Conservation (phyloP, 1,140 invertebrate species). For the Drosophila seguyi region DNA sequence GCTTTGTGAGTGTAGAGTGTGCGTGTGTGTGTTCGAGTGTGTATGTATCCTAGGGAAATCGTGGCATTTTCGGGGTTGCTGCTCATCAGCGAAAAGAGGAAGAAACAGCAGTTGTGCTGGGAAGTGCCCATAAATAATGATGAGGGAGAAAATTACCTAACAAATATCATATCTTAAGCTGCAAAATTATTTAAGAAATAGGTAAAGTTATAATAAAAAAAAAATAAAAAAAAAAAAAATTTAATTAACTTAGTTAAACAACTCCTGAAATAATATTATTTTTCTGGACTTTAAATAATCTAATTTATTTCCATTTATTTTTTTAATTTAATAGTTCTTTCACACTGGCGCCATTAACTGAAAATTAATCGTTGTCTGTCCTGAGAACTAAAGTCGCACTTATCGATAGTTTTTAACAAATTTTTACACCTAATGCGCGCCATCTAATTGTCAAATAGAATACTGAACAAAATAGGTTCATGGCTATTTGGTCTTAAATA, state of each 20-base stretch:
- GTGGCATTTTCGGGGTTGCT: slow-evolving; percentile 36
- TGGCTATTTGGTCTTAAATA: not conserved
- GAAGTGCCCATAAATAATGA: not conserved
- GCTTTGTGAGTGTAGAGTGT: slow-evolving; percentile 30
- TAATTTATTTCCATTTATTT: not conserved
- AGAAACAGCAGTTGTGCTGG: slow-evolving; percentile 8
- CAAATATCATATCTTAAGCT: not conserved
- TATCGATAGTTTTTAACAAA: not conserved
- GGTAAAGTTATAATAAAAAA: not conserved
- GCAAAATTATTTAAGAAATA: not conserved
- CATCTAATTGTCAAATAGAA: not conserved
- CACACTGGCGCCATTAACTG: not conserved
- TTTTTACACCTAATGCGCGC: not conserved
- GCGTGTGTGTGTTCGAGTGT: slow-evolving; percentile 27
- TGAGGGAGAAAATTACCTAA: not conserved
- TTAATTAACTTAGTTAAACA: not conserved
- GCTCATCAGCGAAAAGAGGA: slow-evolving; percentile 7
- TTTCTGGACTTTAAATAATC: not conserved
- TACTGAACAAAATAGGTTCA: not conserved
- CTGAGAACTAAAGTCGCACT: not conserved
- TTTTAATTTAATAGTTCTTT: not conserved
- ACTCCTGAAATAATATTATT: not conserved
- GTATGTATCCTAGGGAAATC: slow-evolving; percentile 34
- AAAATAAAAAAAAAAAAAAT: not conserved
- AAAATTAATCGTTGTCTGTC: not conserved